A percentile compares a stretch with the other conserved stretches of the same genome.
These are phyloP conservation scores for Buceros bicornis DNA, from an alignment of 2,797 vertebrate genomes.

Conservation along the genomic window DNA sequence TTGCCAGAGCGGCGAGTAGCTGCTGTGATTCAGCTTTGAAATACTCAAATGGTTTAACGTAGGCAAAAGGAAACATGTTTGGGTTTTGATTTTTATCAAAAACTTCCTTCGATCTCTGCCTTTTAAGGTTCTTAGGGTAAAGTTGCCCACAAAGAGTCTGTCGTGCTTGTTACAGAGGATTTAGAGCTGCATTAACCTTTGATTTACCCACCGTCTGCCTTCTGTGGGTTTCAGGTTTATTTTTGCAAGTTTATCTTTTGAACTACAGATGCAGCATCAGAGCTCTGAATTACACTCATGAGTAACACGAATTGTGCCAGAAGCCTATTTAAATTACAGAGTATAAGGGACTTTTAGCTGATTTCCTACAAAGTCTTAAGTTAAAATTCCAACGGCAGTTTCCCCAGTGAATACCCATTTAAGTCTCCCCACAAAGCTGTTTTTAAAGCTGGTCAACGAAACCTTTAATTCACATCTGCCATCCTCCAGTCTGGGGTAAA, in stretches of 20 bases:
- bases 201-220: neutral
- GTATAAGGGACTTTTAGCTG: neutral
- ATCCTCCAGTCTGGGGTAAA: neutral
- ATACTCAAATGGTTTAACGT: neutral
- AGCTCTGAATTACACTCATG: neutral
- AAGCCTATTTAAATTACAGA: neutral
- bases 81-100: conserved; percentile 30
- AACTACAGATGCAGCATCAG: neutral
- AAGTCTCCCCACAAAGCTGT: neutral
- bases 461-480: neutral
- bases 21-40: neutral
- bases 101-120: conserved; percentile 4
- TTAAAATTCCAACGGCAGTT: neutral
- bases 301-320: neutral
- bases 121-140: conserved; percentile 42
- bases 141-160: conserved; percentile 13
- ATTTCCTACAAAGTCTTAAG: conserved; percentile 36
- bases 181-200: conserved; percentile 46
- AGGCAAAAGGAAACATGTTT: neutral
- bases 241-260: conserved; percentile 43
- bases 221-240: conserved; percentile 22
- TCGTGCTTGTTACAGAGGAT: neutral
- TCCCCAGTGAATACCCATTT: neutral
- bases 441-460: neutral
- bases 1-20: neutral